Conservation (phyloP, 2,113 vertebrate genomes). For the Aplodontia rufa region DNA sequence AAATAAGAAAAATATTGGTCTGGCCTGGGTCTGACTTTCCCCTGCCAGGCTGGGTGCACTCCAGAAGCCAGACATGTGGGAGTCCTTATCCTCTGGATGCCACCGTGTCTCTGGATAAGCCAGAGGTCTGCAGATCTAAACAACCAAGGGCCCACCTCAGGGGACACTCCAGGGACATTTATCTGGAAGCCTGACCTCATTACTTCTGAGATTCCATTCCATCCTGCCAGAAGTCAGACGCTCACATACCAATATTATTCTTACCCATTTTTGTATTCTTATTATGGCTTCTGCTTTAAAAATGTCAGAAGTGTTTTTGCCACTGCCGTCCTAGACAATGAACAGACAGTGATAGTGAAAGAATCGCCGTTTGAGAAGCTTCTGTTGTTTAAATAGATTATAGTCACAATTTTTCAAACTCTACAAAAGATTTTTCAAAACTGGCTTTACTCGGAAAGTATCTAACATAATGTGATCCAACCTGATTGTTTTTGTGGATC, state of each 20-base stretch:
- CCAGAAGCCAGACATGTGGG: background rate
- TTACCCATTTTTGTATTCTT: background rate
- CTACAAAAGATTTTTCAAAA: background rate
- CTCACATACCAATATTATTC: background rate
- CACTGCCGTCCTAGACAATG: background rate
- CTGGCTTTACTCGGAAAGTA: background rate
- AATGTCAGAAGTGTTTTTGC: background rate
- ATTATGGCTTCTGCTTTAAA: background rate
- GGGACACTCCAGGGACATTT: background rate
- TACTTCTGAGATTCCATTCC: slow-evolving; percentile 24
- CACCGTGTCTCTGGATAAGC: background rate
- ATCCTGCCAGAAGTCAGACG: background rate
- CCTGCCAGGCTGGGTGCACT: background rate
- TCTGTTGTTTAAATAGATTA: slow-evolving; percentile 30
- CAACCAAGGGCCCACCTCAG: background rate
- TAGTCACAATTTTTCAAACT: slow-evolving; percentile 5
- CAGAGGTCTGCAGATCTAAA: background rate
- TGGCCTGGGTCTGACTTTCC: background rate
- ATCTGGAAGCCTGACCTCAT: background rate
- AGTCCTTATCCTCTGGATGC: background rate
- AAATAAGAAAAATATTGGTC: slow-evolving; percentile 55
- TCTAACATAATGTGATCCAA: background rate
- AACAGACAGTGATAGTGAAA: slow-evolving; percentile 1
- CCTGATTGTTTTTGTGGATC: background rate
- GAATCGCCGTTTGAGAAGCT: background rate